Evolutionary conservation across 2,797 vertebrate genomes (phyloP).

Genomic region (Eulemur coronatus): DNA sequence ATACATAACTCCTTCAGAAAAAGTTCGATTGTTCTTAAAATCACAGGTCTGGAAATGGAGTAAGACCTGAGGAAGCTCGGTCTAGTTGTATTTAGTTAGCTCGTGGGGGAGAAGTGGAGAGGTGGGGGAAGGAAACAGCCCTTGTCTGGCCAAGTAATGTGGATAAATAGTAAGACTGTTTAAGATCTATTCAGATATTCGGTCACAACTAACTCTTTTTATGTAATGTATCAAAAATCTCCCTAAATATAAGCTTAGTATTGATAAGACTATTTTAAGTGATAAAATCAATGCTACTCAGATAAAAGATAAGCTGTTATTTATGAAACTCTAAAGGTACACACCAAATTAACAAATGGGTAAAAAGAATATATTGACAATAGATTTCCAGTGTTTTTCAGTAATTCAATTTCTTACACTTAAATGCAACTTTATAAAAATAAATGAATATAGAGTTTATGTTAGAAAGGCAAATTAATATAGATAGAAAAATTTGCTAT

Average conservation of each 20-base stretch:
- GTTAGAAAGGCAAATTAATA: not conserved
- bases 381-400: not conserved
- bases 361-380: not conserved
- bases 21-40: constrained; percentile 72
- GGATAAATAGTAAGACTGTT: not conserved
- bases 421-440: not conserved
- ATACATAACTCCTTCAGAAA: constrained; percentile 77
- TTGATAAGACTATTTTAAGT: not conserved
- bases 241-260: not conserved
- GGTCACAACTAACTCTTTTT: not conserved
- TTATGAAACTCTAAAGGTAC: not conserved
- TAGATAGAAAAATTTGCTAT: not conserved
- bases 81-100: not conserved
- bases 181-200: not conserved
- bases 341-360: not conserved
- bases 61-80: constrained; percentile 52
- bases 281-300: not conserved
- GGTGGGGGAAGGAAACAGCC: not conserved
- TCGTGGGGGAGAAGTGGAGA: not conserved
- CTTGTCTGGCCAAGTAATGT: not conserved
- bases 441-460: not conserved
- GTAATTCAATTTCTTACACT: not conserved
- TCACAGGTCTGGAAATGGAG: constrained; percentile 59
- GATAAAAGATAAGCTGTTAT: not conserved
- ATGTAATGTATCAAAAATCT: not conserved